These are phyloP conservation scores for Sebastes jordani DNA, from an alignment of 2,797 vertebrate genomes.

Conservation along the genomic window DNA sequence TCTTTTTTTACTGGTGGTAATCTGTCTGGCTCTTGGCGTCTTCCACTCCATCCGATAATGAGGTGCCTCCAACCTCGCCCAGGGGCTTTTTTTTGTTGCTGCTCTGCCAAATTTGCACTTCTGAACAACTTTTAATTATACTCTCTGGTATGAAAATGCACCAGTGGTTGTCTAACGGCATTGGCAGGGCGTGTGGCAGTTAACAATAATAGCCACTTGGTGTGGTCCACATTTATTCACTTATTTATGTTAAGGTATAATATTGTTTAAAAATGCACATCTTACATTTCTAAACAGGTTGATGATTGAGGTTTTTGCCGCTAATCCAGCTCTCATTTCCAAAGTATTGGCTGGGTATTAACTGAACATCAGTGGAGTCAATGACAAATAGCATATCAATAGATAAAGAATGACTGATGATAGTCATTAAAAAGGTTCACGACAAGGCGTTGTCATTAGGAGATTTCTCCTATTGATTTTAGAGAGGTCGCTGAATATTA, in stretches of 20 bases:
- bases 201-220: conserved; percentile 38
- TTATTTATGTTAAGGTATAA: not conserved
- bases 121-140: conserved; percentile 76
- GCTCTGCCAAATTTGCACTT: conserved; percentile 71
- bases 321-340: not conserved
- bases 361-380: conserved; percentile 15
- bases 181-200: conserved; percentile 31
- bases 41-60: conserved; percentile 64
- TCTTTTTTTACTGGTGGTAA: conserved; percentile 57
- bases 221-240: conserved; percentile 5
- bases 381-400: conserved; percentile 62
- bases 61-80: conserved; percentile 68
- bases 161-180: conserved; percentile 32
- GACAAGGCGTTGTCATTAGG: conserved; percentile 58
- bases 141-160: conserved; percentile 61
- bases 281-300: not conserved
- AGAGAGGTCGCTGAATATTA: conserved; percentile 63
- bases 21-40: conserved; percentile 66
- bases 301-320: not conserved
- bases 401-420: conserved; percentile 68
- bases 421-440: conserved; percentile 60
- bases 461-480: conserved; percentile 67
- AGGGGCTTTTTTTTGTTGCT: conserved; percentile 42
- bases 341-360: conserved; percentile 24
- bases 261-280: not conserved